These are phyloP conservation scores for Marasmarcha lunaedactyla DNA, from an alignment of 2,888 invertebrate genomes.

Conservation along the genomic window DNA sequence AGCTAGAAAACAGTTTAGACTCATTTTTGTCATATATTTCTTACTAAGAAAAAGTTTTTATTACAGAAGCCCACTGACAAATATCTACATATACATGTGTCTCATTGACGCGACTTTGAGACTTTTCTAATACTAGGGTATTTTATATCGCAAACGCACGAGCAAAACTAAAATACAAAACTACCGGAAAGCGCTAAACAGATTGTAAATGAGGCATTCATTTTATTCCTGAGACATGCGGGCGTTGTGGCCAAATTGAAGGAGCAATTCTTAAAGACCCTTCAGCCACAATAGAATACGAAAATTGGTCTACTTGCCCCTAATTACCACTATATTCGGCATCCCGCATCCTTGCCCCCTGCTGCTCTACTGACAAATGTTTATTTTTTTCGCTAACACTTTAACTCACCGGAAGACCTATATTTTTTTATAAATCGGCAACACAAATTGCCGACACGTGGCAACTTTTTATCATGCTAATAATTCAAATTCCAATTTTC, in stretches of 20 bases:
- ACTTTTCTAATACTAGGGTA: no score
- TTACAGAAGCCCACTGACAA: no score
- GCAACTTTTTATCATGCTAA: constrained; percentile 16
- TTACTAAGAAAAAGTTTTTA: no score
- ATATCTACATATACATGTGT: no score
- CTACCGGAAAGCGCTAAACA: not conserved
- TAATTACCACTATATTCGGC: constrained; percentile 52
- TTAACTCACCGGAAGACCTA: constrained; percentile 16
- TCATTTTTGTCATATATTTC: no score
- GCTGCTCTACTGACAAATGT: constrained; percentile 16
- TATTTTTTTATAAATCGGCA: no score
- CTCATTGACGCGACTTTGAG: no score
- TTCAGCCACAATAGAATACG: constrained; percentile 37
- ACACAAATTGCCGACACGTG: no score
- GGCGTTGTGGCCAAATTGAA: constrained; percentile 39
- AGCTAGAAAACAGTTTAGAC: no score
- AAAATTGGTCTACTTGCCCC: constrained; percentile 58
- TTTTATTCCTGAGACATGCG: constrained; percentile 31
- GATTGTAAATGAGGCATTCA: no score
- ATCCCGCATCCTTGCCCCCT: constrained; percentile 59
- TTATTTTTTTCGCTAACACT: not conserved
- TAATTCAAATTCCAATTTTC: not conserved
- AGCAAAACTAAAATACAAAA: no score
- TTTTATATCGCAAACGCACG: no score
- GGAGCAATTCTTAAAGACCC: constrained; percentile 53